phyloP scores from a whole-genome alignment of 2,113 vertebrate genomes.

The Dicrurus megarhynchus region DNA sequence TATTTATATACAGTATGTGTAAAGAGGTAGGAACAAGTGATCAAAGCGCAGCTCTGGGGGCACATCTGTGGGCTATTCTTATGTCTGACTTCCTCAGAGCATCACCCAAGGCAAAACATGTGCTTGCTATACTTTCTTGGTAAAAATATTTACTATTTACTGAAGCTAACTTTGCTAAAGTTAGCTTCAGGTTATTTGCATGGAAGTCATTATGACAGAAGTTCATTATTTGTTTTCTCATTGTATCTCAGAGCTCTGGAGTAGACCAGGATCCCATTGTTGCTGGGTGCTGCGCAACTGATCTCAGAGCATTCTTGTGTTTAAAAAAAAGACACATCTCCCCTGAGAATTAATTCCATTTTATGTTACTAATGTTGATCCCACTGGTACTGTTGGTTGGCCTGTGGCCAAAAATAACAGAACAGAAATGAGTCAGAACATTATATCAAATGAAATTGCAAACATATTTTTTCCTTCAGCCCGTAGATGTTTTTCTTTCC shows the following conservation, averaged over 20 bases:
- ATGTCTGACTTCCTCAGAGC: not conserved
- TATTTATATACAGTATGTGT: not conserved
- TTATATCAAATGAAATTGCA: not conserved
- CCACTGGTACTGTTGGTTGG: not conserved
- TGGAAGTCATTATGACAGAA: not conserved
- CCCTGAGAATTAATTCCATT: slow-evolving; percentile 9
- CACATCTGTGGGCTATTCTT: not conserved
- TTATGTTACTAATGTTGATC: slow-evolving; percentile 13
- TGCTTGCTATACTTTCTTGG: not conserved
- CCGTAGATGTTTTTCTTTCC: not conserved
- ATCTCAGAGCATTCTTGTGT: not conserved
- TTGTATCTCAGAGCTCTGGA: not conserved
- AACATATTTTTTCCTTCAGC: not conserved
- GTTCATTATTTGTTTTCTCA: not conserved
- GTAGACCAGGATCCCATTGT: not conserved
- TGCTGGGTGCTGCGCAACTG: not conserved
- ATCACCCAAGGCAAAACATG: not conserved
- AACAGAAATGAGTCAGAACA: not conserved
- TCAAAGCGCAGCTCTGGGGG: not conserved
- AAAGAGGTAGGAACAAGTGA: not conserved
- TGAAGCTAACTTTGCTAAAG: not conserved
- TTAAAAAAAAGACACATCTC: not conserved
- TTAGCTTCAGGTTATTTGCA: not conserved
- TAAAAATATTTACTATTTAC: not conserved
- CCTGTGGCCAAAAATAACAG: not conserved